Conservation (phyloP, 2,797 vertebrate genomes). For the Dipus sagitta region DNA sequence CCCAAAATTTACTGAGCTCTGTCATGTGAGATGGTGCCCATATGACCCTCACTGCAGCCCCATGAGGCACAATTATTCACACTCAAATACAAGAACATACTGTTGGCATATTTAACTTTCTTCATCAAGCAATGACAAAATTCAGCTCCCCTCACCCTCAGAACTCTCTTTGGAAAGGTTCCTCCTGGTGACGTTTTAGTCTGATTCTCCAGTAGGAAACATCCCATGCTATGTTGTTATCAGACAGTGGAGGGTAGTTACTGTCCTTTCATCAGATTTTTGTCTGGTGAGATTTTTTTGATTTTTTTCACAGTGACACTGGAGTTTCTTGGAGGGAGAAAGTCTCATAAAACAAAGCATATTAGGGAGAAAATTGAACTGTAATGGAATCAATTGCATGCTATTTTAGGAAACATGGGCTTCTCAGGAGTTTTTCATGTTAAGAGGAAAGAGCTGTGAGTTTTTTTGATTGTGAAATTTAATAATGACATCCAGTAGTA, state of each 20-base stretch:
- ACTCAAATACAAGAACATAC: background rate
- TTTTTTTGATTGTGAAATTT: conserved; percentile 67
- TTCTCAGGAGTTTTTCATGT: background rate
- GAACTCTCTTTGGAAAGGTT: background rate
- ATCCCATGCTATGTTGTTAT: background rate
- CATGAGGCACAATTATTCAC: background rate
- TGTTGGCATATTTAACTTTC: background rate
- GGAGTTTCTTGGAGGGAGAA: background rate
- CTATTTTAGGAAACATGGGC: conserved; percentile 13
- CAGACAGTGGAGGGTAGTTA: background rate
- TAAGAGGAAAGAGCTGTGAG: background rate
- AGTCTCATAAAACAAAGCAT: conserved; percentile 49
- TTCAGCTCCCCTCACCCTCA: background rate
- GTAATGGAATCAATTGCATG: conserved; percentile 24
- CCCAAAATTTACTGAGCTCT: background rate
- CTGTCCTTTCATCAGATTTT: background rate
- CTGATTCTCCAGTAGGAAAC: background rate
- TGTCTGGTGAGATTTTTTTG: background rate
- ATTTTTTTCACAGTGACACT: background rate
- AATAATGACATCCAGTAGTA: background rate
- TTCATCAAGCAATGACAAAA: background rate
- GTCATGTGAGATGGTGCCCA: background rate
- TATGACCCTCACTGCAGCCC: background rate
- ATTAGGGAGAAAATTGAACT: conserved; percentile 46
- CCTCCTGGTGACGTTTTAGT: background rate